A percentile compares a stretch with the other conserved stretches of the same genome.
These are phyloP conservation scores for Leptodactylus fuscus DNA, from an alignment of 2,113 vertebrate species.

Conservation along the genomic window DNA sequence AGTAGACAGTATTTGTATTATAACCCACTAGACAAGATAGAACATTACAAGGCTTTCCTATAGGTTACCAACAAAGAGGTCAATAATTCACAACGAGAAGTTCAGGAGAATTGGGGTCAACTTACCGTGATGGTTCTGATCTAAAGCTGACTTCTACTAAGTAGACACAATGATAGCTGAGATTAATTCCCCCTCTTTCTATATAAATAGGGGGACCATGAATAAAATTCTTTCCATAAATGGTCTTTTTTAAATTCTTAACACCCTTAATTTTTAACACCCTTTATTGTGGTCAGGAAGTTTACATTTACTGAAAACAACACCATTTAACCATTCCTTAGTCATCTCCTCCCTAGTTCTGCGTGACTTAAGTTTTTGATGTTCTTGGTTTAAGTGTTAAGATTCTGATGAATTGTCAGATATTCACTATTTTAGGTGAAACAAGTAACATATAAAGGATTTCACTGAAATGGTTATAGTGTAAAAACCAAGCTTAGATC, in stretches of 20 bases:
- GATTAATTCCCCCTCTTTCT: no score
- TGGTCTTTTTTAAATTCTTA: not conserved
- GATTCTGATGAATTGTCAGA: no score
- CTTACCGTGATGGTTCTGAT: not conserved
- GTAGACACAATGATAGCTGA: not conserved
- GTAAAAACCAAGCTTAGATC: no score
- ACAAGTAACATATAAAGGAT: no score
- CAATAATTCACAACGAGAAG: no score
- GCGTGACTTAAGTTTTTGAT: not conserved
- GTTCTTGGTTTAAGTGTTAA: not conserved
- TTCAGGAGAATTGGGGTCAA: not conserved
- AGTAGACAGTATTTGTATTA: no score
- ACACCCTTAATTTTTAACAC: not conserved
- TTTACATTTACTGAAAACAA: not conserved
- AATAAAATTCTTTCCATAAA: not conserved
- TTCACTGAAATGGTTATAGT: no score
- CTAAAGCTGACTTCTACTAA: not conserved
- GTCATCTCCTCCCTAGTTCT: not conserved
- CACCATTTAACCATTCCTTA: not conserved
- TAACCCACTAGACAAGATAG: no score
- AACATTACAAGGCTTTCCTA: no score
- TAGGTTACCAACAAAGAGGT: no score
- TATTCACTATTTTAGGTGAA: no score
- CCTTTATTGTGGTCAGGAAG: not conserved
- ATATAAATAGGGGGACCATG: not conserved